These are phyloP conservation scores for Heteronetta atricapilla DNA, from an alignment of 2,113 vertebrate genomes.

Conservation along the genomic window DNA sequence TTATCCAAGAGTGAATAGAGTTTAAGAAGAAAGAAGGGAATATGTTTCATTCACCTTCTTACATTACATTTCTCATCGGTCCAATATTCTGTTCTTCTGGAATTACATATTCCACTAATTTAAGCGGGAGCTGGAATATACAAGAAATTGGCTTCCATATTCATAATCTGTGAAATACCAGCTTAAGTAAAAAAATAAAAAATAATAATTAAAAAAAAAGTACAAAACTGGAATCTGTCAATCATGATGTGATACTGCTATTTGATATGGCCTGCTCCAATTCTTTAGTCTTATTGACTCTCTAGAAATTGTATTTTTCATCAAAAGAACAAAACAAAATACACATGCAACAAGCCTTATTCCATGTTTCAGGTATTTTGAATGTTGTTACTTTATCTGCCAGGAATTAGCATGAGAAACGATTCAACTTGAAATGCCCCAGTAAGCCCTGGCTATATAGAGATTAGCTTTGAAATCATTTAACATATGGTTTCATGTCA, in stretches of 20 bases:
- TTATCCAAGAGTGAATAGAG: not conserved
- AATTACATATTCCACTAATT: not conserved
- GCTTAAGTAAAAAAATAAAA: not conserved
- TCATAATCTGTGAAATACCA: not conserved
- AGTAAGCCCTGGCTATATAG: not conserved
- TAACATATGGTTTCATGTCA: not conserved
- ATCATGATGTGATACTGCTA: not conserved
- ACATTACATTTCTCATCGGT: not conserved
- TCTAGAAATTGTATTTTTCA: not conserved
- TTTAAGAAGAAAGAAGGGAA: not conserved
- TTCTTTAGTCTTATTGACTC: not conserved
- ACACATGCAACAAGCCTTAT: not conserved
- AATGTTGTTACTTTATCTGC: not conserved
- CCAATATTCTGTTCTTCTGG: not conserved
- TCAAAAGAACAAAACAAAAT: not conserved
- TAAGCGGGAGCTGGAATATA: not conserved
- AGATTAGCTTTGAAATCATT: not conserved
- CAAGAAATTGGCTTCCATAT: not conserved
- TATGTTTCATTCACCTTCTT: not conserved
- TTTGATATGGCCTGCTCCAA: not conserved
- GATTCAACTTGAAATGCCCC: not conserved
- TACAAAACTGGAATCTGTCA: not conserved
- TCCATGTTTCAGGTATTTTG: not conserved
- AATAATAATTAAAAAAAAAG: not conserved
- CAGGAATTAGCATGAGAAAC: not conserved